Evolutionary conservation across 2,797 vertebrate species (phyloP), one percentile per base, ranked within the genome.

Genomic region (Bryconaethiops microstoma): DNA sequence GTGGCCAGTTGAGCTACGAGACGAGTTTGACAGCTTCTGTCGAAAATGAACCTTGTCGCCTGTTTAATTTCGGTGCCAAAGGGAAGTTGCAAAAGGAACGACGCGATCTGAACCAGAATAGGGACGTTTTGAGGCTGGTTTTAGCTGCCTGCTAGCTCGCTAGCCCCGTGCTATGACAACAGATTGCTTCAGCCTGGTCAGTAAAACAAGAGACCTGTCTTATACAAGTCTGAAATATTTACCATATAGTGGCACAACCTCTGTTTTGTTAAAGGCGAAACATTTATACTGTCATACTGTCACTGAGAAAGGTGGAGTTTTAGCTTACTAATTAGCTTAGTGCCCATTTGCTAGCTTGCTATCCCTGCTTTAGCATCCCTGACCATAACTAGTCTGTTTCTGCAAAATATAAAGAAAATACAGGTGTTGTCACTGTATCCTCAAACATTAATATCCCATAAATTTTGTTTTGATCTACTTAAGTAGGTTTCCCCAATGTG

Each of bases 111-210:
- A 57, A 16, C 48, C n/a, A 5, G 25, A 13, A 21, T 9, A 4
- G n/a, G 23, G 67, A 67, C 63, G 2, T 1, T 63, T 55, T 45
- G 12, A 60, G 59, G 25, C 57, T 77, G 35, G 35, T 29, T 54
- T 73, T 80, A 77, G 63, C 57, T 52, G 19, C 48, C n/a, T 17
- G 75, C 60, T 82, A 67, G 54, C 65, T 75, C 64, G 79, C 57
- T 87, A 82, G 65, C 82, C 54, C 67, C 78, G 80, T 86, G 83
- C 79, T 85, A 88, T 89, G 88, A 57, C 35, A 63, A 64, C 69
- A 52, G 60, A 71, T 84, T 55, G 78, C 64, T 76, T 67, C 79
- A 70, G 80, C 57, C 80, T 70, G 87, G 86, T 90, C 74, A 87
- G 88, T 88, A 42, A 54, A 7, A 2, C 45, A 23, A 29, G 59